Conservation (phyloP, 2,888 invertebrate species). For the Abscondita cerata region DNA sequence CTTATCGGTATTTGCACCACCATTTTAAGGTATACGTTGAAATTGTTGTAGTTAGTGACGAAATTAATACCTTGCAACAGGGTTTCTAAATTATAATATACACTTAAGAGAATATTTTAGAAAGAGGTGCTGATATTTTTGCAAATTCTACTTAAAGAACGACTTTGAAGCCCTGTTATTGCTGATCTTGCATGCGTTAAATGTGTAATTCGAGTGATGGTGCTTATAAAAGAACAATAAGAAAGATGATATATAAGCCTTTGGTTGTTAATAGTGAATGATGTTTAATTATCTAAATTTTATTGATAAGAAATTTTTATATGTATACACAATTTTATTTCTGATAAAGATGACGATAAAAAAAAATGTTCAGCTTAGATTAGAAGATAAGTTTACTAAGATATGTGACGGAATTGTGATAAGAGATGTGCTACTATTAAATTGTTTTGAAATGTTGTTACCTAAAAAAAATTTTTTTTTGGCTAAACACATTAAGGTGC, state of each 20-base stretch:
- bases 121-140: slow-evolving; percentile 1
- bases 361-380: slow-evolving; percentile 25
- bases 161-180: slow-evolving; percentile 3
- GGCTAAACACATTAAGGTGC: slow-evolving; percentile 38
- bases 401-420: slow-evolving; percentile 41
- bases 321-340: slow-evolving; percentile 27
- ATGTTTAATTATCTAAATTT: slow-evolving; percentile 28
- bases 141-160: neutral
- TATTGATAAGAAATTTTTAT: slow-evolving; percentile 30
- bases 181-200: slow-evolving; percentile 6
- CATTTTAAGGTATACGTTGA: neutral
- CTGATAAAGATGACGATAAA: slow-evolving; percentile 20
- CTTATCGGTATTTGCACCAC: neutral
- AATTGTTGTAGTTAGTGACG: neutral
- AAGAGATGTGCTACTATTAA: slow-evolving; percentile 53
- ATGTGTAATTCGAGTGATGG: slow-evolving; percentile 28
- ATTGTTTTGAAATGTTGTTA: slow-evolving; percentile 42
- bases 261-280: slow-evolving; percentile 30
- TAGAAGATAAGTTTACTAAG: slow-evolving; percentile 22
- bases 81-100: slow-evolving; percentile 6
- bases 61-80: slow-evolving; percentile 2
- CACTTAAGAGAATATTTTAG: neutral
- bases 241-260: slow-evolving; percentile 30
- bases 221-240: slow-evolving; percentile 23
- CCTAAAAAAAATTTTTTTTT: slow-evolving; percentile 27